phyloP scores from a whole-genome alignment of 2,888 invertebrate genomes.

The Oligia strigilis region DNA sequence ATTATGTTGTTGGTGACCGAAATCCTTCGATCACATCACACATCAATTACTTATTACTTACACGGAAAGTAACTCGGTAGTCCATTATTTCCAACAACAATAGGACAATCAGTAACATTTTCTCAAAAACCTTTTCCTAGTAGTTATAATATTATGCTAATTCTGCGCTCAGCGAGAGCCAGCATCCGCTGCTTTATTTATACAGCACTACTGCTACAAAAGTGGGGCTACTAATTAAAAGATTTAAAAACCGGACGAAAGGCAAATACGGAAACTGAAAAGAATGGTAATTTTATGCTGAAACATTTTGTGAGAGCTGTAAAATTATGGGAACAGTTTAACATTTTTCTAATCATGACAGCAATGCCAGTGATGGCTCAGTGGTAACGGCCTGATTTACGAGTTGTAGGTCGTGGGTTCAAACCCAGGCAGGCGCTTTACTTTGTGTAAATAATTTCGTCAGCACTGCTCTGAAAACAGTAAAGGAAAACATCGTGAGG shows the following conservation, averaged over 20 bases:
- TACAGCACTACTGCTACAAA: constrained; percentile 13
- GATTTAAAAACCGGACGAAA: constrained; percentile 30
- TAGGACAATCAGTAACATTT: not conserved
- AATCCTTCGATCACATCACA: not conserved
- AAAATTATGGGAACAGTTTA: not conserved
- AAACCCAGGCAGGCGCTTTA: too few species aligned
- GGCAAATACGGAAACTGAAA: not conserved
- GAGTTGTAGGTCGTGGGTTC: too few species aligned
- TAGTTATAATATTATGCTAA: constrained; percentile 27
- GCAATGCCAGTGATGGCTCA: too few species aligned
- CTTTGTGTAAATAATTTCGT: too few species aligned
- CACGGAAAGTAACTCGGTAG: not conserved
- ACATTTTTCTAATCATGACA: not conserved
- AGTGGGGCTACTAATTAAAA: constrained; percentile 25
- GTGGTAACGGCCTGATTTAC: too few species aligned
- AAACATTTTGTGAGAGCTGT: not conserved
- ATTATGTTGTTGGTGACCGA: not conserved
- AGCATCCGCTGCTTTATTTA: constrained; percentile 24
- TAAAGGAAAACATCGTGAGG: too few species aligned
- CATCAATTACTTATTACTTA: not conserved
- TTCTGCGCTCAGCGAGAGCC: constrained; percentile 7
- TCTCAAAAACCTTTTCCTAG: not conserved
- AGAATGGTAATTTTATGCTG: not conserved
- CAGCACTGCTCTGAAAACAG: too few species aligned
- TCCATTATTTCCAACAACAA: constrained; percentile 7